Conservation (phyloP, 2,113 vertebrate species). For the Psophia crepitans region DNA sequence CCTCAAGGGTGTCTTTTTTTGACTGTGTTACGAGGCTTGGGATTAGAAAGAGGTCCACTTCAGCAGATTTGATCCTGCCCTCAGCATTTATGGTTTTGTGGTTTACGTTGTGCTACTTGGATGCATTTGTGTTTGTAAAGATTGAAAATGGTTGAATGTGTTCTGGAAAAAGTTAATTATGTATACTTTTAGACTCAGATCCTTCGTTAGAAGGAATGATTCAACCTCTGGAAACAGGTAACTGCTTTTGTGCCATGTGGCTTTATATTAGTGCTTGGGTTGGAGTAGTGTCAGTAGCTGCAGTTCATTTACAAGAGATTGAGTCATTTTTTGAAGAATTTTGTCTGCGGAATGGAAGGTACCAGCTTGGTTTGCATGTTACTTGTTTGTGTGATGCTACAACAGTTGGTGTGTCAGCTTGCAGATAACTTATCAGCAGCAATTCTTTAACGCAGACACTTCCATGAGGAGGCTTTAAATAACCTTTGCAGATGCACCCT, state of each 20-base stretch:
- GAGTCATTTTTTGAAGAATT: background rate
- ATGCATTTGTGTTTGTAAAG: background rate
- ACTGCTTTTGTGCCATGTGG: background rate
- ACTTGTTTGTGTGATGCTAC: background rate
- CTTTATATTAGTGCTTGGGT: background rate
- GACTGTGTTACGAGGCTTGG: background rate
- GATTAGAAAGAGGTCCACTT: background rate
- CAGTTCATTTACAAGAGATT: background rate
- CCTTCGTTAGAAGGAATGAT: background rate
- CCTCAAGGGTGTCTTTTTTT: background rate
- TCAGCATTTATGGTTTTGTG: background rate
- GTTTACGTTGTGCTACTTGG: background rate
- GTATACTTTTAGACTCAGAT: constrained; percentile 19
- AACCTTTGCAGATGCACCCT: background rate
- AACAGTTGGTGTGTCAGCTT: background rate
- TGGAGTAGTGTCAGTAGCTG: background rate
- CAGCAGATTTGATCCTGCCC: background rate
- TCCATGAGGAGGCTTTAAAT: background rate
- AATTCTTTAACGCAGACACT: background rate
- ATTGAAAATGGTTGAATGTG: background rate
- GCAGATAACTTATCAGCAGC: background rate
- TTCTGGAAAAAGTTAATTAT: background rate
- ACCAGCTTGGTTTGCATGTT: background rate
- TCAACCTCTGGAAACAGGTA: constrained; percentile 30
- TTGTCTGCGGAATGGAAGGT: background rate